Evolutionary conservation across 2,113 vertebrate species (phyloP), one percentile per base, ranked within the genome.

Genomic region (Prionailurus bengalensis): DNA sequence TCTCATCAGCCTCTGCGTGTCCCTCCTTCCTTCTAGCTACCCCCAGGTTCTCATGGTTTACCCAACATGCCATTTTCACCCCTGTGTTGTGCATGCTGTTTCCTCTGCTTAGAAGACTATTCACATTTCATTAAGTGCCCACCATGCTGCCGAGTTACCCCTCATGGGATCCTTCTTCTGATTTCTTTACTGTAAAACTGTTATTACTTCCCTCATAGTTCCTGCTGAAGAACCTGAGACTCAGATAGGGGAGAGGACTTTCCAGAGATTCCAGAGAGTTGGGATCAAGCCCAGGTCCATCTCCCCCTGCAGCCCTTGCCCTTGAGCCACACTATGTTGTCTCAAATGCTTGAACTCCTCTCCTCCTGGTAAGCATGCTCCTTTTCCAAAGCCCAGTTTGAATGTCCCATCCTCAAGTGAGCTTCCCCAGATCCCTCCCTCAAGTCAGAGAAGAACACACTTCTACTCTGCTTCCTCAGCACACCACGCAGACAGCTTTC

Each of bases 161-260:
- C n/a, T 55, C 84, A n/a, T 0, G 3, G 42, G 9, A 33, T 31
- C 78, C 55, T 89, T 31, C 61, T n/a, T 63, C 83, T 61, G 66
- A 61, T 61, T 82, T 83, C 81, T 76, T 31, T 39, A 55, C 61
- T 66, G 45, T 79, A 53, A 89, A 96, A 63, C 36, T 76, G 33
- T n/a, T 68, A 51, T 23, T 79, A 29, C 78, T 25, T 53, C 63
- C 48, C 33, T 78, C 19, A 3, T 29, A 73, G 31, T 17, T 45
- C 36, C 51, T 23, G 13, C n/a, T 73, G 79, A 71, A 31, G 55
- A 61, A 79, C n/a, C 21, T 36, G 76, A 70, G n/a, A 55, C 71
- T 84, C 48, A 65, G 66, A 36, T 31, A 66, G 27, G 36, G 39
- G 29, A 48, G 14, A 14, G 31, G 25, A 39, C 27, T 39, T 70